phyloP scores from a whole-genome alignment of 2,797 vertebrate genomes.

The Numenius phaeopus region DNA sequence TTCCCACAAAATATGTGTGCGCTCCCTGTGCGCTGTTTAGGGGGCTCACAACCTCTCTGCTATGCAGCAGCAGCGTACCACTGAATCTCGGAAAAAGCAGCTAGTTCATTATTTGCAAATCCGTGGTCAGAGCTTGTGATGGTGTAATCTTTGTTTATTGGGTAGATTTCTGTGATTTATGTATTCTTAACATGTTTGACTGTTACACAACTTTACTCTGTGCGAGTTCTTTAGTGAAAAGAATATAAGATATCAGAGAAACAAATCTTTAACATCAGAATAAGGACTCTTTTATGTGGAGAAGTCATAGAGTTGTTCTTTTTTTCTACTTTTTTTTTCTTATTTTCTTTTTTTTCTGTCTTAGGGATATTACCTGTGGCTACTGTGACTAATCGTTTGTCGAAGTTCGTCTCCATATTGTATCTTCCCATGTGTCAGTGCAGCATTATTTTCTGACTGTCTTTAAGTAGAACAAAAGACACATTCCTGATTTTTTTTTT shows the following conservation, averaged over 20 bases:
- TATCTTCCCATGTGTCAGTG: not conserved
- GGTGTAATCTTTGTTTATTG: conserved; percentile 5
- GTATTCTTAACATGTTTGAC: not conserved
- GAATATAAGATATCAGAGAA: not conserved
- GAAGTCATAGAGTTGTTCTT: not conserved
- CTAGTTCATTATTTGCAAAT: not conserved
- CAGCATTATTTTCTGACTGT: not conserved
- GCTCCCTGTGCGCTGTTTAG: not conserved
- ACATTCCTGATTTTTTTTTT: not conserved
- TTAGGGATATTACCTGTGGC: not conserved
- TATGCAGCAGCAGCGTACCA: not conserved
- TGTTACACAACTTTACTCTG: not conserved
- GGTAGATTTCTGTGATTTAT: not conserved
- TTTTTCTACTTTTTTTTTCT: fast-evolving
- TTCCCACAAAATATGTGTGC: fast-evolving
- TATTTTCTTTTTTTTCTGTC: fast-evolving
- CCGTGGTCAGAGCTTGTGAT: not conserved
- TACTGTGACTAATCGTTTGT: not conserved
- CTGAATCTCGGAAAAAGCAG: not conserved
- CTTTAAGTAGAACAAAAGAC: not conserved
- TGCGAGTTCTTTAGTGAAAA: not conserved
- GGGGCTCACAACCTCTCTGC: not conserved
- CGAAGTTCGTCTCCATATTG: not conserved
- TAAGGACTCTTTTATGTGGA: not conserved
- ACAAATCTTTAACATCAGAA: not conserved